Evolutionary conservation across 1,140 invertebrate genomes (phyloP).

Genomic region (Drosophila repletoides): DNA sequence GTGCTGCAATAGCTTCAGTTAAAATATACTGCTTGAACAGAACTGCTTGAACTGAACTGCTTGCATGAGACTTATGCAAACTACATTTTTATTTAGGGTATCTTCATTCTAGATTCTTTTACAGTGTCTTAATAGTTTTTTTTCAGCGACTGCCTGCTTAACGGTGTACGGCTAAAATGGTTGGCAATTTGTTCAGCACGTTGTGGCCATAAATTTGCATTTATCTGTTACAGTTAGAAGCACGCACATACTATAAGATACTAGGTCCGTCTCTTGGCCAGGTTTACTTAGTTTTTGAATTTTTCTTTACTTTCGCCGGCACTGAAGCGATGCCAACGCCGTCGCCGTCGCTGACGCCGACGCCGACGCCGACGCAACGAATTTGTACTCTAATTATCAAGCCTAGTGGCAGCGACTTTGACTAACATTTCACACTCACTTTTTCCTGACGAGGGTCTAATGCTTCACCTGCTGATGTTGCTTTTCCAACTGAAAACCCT

Average conservation of each 20-base stretch:
- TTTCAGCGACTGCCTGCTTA: slow-evolving; percentile 35
- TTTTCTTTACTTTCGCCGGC: slow-evolving; percentile 59
- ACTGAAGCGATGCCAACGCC: slow-evolving; percentile 50
- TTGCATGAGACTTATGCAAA: too few species aligned
- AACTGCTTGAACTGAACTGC: too few species aligned
- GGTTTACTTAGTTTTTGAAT: neutral
- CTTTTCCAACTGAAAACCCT: neutral
- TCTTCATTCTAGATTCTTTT: too few species aligned
- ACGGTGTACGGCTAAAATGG: slow-evolving; percentile 69
- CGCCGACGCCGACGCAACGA: slow-evolving; percentile 35
- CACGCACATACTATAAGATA: slow-evolving; percentile 49
- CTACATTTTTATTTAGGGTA: neutral
- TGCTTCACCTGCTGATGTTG: slow-evolving; percentile 20
- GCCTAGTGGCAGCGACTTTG: slow-evolving; percentile 36
- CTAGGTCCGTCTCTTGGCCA: slow-evolving; percentile 3
- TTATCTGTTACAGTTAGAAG: slow-evolving; percentile 69
- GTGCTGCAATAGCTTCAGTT: too few species aligned
- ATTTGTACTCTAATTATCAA: slow-evolving; percentile 75
- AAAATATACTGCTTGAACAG: too few species aligned
- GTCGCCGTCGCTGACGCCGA: neutral
- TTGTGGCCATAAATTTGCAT: slow-evolving; percentile 64
- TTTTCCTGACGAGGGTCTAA: slow-evolving; percentile 52
- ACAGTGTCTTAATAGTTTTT: too few species aligned
- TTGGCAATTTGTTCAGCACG: slow-evolving; percentile 67
- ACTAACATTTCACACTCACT: slow-evolving; percentile 64